These are phyloP conservation scores for Caracal caracal DNA, from an alignment of 2,113 vertebrate species.

Conservation along the genomic window DNA sequence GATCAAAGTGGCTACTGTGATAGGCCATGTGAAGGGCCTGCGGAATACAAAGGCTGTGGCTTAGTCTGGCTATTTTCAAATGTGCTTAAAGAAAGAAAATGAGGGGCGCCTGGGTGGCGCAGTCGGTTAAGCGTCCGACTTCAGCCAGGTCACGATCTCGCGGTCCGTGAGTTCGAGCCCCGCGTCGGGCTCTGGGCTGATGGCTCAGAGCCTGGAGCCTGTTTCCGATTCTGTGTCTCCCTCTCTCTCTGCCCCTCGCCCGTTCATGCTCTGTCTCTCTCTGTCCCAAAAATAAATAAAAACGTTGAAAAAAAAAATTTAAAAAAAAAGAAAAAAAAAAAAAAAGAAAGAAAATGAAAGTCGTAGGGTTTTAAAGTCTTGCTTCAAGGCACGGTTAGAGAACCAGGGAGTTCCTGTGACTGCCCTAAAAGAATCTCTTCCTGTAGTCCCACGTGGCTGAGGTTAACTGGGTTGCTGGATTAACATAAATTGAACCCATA, in stretches of 20 bases:
- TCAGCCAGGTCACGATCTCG: no score
- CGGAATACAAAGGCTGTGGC: background rate
- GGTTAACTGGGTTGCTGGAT: background rate
- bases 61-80: background rate
- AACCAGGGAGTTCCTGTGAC: background rate
- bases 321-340: no score
- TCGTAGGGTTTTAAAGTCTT: slow-evolving; percentile 14
- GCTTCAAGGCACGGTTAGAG: background rate
- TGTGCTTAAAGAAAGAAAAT: slow-evolving; percentile 7
- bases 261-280: no score
- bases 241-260: no score
- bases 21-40: background rate
- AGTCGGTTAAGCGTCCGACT: no score
- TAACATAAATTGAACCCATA: background rate
- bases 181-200: no score
- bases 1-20: background rate
- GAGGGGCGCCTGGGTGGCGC: no score
- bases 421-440: background rate
- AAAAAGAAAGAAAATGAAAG: slow-evolving; percentile 42
- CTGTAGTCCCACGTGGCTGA: background rate
- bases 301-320: no score
- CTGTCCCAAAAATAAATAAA: no score
- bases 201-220: no score
- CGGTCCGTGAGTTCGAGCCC: no score
- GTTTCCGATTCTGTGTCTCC: no score